Base-by-base conservation (phyloP, 2,888 invertebrate species). In the Anoplius nigerrimus region DNA sequence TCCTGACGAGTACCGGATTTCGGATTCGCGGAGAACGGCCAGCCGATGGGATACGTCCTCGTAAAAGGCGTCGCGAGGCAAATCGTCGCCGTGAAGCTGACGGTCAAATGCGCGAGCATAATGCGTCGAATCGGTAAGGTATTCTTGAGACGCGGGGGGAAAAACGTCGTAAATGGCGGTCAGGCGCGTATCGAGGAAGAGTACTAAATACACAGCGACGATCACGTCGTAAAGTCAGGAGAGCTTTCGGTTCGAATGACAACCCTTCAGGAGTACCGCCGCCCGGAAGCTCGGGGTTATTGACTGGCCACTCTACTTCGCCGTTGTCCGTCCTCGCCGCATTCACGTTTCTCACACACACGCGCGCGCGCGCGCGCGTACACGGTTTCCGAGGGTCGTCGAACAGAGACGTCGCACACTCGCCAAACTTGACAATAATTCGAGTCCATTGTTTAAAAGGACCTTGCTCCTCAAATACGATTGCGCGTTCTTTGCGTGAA, bases 271-370 rank as follows among this genome's bases (percentile, higher is more conserved):
- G 86, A 82, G 81, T 84, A 84, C 79, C 82, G 82, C 72, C 76
- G 81, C 61, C 78, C 80, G 85, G 86, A 83, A 85, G 81, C 84
- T 85, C 83, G 75, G 77, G 81, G 84, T 86, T 86, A 87, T 87
- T 87, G 87, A 87, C 86, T 87, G 84, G 84, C 83, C 86, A 86
- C 86, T 87, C 85, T 79, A 84, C 82, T 83, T 82, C 80, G 79
- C 74, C 72, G 79, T 78, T 78, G 76, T 76, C 76, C 60, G 66
- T 74, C n/a, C n/a, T n/a, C 69, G 76, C 77, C 78, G 72, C 74
- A 72, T 66, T 68, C 48, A 60, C 55, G 43, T 45, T 34, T n/a
- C n/a, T n/a, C 43, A 56, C 57, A 52, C 53, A 51, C 27, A 51
- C 61, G 24, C 62, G 66, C 70, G 66, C 69, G 48, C 51, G 53